These are phyloP conservation scores for Fringilla coelebs DNA, from an alignment of 2,797 vertebrate species.

Conservation along the genomic window DNA sequence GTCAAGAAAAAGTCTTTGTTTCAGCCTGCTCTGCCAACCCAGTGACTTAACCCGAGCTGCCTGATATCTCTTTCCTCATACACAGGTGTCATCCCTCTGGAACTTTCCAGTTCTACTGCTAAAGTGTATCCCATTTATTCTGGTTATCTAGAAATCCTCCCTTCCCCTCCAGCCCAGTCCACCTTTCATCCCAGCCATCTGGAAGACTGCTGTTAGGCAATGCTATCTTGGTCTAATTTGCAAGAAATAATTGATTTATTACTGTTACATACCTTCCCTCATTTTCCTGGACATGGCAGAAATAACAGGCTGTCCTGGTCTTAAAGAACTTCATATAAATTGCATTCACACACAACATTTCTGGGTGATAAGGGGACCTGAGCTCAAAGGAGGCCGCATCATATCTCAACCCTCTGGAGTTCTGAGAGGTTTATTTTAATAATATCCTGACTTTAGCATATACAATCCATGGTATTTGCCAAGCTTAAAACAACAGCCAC, in stretches of 20 bases:
- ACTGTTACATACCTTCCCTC: slow-evolving; percentile 29
- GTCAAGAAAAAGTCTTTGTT: slow-evolving; percentile 5
- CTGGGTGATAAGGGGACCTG: slow-evolving; percentile 14
- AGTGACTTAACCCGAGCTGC: not conserved
- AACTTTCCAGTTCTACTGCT: not conserved
- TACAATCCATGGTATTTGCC: slow-evolving; percentile 15
- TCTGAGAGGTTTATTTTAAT: slow-evolving; percentile 55
- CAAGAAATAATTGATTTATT: slow-evolving; percentile 65
- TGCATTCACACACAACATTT: not conserved
- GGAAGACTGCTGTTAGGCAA: slow-evolving; percentile 44
- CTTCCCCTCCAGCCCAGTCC: not conserved
- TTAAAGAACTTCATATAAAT: slow-evolving; percentile 23
- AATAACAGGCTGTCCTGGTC: slow-evolving; percentile 27
- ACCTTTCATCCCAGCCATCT: slow-evolving; percentile 42
- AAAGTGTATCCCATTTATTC: slow-evolving; percentile 23
- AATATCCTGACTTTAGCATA: slow-evolving; percentile 40
- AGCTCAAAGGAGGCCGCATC: slow-evolving; percentile 33
- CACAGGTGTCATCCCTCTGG: slow-evolving; percentile 42
- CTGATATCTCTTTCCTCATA: not conserved
- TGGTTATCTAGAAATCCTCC: slow-evolving; percentile 46
- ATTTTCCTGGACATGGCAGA: slow-evolving; percentile 32
- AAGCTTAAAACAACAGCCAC: slow-evolving; percentile 54
- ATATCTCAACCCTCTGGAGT: slow-evolving; percentile 39
- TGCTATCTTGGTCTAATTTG: slow-evolving; percentile 39
- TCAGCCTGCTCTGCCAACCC: not conserved